Evolutionary conservation across 2,888 invertebrate species (phyloP).

Genomic region (Byasa hedistus): DNA sequence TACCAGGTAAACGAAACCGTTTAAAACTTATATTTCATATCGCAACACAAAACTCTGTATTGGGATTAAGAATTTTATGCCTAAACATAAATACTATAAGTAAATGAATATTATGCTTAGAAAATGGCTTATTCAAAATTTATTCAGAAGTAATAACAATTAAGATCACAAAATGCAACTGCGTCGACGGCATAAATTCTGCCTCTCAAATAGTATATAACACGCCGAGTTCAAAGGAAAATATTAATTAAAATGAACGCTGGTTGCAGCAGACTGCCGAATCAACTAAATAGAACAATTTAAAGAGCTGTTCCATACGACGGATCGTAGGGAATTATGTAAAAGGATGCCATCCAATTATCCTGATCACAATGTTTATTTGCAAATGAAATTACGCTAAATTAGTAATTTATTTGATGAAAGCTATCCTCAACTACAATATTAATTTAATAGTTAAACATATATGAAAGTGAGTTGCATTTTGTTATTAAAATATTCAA

Average conservation of each 20-base stretch:
- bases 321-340: conserved; percentile 40
- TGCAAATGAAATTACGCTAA: conserved; percentile 52
- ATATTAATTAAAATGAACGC: conserved; percentile 20
- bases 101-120: background rate
- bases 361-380: conserved; percentile 54
- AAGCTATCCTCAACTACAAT: conserved; percentile 38
- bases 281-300: conserved; percentile 42
- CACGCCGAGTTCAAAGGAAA: conserved; percentile 21
- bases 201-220: conserved; percentile 9
- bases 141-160: background rate
- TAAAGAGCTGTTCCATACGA: conserved; percentile 44
- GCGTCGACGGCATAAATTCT: conserved; percentile 8
- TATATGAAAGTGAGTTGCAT: no score
- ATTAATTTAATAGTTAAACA: conserved; percentile 12
- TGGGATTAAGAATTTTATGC: background rate
- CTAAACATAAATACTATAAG: background rate
- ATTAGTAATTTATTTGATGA: conserved; percentile 46
- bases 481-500: no score
- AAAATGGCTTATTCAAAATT: background rate
- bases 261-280: conserved; percentile 33
- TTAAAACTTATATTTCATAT: no score
- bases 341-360: conserved; percentile 53
- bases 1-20: no score
- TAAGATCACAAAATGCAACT: background rate
- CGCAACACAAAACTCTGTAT: background rate